These are phyloP conservation scores for Microtus richardsoni DNA, from an alignment of 2,113 vertebrate species.

Conservation along the genomic window DNA sequence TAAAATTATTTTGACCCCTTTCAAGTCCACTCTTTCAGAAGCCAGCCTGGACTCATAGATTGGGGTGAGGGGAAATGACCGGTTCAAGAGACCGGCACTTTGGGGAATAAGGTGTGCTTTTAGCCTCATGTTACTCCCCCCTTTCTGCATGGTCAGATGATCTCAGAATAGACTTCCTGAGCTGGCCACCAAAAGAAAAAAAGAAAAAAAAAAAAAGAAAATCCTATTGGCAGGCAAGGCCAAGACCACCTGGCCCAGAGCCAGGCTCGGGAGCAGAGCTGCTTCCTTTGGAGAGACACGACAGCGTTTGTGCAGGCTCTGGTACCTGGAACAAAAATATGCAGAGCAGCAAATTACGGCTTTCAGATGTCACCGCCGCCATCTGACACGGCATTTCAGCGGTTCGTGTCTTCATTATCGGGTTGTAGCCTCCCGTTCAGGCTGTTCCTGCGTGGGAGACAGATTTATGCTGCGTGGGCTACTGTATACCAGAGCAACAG, in stretches of 20 bases:
- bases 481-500: constrained; percentile 25
- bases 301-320: constrained; percentile 59
- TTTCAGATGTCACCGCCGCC: constrained; percentile 71
- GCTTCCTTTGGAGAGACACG: constrained; percentile 12
- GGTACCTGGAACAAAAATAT: constrained; percentile 74
- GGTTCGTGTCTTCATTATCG: constrained; percentile 63
- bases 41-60: constrained; percentile 44
- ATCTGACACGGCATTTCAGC: constrained; percentile 40
- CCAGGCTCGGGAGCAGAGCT: constrained; percentile 58
- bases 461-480: not conserved
- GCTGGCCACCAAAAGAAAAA: constrained; percentile 19
- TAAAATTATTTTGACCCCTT: not conserved
- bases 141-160: not conserved
- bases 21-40: not conserved
- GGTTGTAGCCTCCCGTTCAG: constrained; percentile 29
- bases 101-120: constrained; percentile 47
- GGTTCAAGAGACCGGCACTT: not conserved
- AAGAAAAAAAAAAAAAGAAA: constrained; percentile 54
- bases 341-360: constrained; percentile 61
- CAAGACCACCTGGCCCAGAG: constrained; percentile 45
- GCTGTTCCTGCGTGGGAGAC: constrained; percentile 3
- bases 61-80: constrained; percentile 63
- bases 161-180: not conserved
- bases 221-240: constrained; percentile 63
- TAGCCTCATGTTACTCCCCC: not conserved